Conservation (phyloP, 2,113 vertebrate species). For the Miniopterus natalensis region DNA sequence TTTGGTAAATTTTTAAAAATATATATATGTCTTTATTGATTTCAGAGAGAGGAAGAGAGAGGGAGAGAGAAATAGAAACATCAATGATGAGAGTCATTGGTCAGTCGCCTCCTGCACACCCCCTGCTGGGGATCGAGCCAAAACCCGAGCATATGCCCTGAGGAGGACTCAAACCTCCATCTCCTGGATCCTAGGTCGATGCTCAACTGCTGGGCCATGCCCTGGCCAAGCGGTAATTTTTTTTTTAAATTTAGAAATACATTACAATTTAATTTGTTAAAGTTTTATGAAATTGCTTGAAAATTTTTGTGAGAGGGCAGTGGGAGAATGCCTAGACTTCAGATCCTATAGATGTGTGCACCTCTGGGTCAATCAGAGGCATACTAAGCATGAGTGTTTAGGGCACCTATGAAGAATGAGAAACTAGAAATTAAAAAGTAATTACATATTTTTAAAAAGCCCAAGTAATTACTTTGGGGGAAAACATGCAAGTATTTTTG, state of each 20-base stretch:
- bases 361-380: slow-evolving; percentile 25
- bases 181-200: no score
- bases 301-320: slow-evolving; percentile 34
- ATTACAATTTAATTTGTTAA: slow-evolving; percentile 43
- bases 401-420: not conserved
- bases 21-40: no score
- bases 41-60: no score
- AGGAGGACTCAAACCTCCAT: no score
- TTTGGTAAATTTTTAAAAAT: not conserved
- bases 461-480: not conserved
- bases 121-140: no score
- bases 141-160: no score
- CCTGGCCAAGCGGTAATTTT: not conserved
- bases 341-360: not conserved
- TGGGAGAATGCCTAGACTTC: not conserved
- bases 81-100: no score
- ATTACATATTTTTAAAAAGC: slow-evolving; percentile 31
- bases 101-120: no score
- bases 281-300: slow-evolving; percentile 29
- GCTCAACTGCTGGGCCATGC: no score
- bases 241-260: not conserved
- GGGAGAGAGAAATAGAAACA: no score
- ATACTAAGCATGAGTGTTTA: not conserved
- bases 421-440: not conserved
- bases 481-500: not conserved